These are phyloP conservation scores for Triplophysa siluroides DNA, from an alignment of 2,113 vertebrate species.

Conservation along the genomic window DNA sequence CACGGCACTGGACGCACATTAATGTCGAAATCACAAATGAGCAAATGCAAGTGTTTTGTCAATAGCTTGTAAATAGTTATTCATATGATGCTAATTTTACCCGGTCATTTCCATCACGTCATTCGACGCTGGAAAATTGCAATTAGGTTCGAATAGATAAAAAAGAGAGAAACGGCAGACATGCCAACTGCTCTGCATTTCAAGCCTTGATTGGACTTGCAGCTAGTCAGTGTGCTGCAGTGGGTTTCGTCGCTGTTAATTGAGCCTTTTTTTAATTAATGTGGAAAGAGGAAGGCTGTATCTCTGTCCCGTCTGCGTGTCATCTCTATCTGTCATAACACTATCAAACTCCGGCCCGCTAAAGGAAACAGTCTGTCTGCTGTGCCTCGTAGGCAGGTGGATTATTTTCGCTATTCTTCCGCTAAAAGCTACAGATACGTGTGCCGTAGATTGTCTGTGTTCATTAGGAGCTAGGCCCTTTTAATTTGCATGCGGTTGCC, in stretches of 20 bases:
- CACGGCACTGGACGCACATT: conserved; percentile 46
- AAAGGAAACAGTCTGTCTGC: conserved; percentile 59
- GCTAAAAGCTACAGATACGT: conserved; percentile 56
- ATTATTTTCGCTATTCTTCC: conserved; percentile 67
- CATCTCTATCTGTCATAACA: conserved; percentile 73
- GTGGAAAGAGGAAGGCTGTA: conserved; percentile 74
- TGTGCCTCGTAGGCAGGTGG: conserved; percentile 66
- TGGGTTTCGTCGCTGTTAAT: conserved; percentile 80
- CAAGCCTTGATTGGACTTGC: conserved; percentile 77
- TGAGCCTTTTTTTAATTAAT: conserved; percentile 83
- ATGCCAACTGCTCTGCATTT: conserved; percentile 78
- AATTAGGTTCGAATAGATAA: conserved; percentile 81
- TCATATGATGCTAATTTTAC: conserved; percentile 71
- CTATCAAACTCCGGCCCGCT: conserved; percentile 68
- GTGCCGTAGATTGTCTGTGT: conserved; percentile 64
- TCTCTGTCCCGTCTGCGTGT: conserved; percentile 71
- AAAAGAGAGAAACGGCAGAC: conserved; percentile 59
- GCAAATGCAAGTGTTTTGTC: conserved; percentile 61
- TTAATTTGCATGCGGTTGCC: conserved; percentile 71
- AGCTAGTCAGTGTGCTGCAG: conserved; percentile 72
- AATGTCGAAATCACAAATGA: conserved; percentile 62
- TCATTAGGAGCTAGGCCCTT: conserved; percentile 69
- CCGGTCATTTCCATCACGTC: conserved; percentile 74
- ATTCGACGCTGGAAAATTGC: conserved; percentile 78
- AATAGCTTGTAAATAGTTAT: conserved; percentile 67